Evolutionary conservation across 2,797 vertebrate genomes (phyloP), one percentile per base, ranked within the genome.

Genomic region (Serranus cabrilla): DNA sequence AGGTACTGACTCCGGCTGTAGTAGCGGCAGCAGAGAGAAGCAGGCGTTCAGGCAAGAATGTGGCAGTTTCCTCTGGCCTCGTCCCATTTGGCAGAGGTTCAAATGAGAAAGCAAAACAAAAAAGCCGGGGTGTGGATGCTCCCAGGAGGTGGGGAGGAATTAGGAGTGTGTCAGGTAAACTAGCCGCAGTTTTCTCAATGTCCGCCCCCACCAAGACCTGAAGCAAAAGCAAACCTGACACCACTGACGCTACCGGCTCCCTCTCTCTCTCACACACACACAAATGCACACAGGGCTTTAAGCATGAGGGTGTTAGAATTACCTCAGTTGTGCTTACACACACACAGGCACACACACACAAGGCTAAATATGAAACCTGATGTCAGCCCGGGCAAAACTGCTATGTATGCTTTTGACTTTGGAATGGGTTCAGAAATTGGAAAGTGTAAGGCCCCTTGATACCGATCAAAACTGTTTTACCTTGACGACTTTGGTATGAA

Each of bases 81-180:
- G 39, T 86, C 86, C 81, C 76, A 76, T 89, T 90, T 85, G 90
- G 91, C 84, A 76, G 49, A 49, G 52, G 77, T 87, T 90, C 89
- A 93, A 88, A 86, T 78, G 74, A 84, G 78, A 73, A 80, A 80
- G 49, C 46, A 61, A 82, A 87, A 85, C 70, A 87, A 45, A 85
- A 45, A 18, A 18, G 67, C 40, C 11, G 0, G 46, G 63, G 68
- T 70, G 67, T 64, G 73, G 74, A 78, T 69, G 54, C 67, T 86
- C 82, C 76, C 76, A 37, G 74, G 86, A 81, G 84, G 76, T 2
- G 31, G 58, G 5, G 66, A 71, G 83, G 79, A 77, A 90, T 84
- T 84, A 87, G 81, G 77, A 85, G 78, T 82, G 83, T 87, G 84
- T 91, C 91, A 92, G 88, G 88, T 93, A 76, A 92, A 87, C 70